Percentiles rank a stretch among this genome's conserved stretches.
Evolutionary conservation across 2,888 invertebrate genomes (phyloP).

Genomic region (Drosophila gaucha): DNA sequence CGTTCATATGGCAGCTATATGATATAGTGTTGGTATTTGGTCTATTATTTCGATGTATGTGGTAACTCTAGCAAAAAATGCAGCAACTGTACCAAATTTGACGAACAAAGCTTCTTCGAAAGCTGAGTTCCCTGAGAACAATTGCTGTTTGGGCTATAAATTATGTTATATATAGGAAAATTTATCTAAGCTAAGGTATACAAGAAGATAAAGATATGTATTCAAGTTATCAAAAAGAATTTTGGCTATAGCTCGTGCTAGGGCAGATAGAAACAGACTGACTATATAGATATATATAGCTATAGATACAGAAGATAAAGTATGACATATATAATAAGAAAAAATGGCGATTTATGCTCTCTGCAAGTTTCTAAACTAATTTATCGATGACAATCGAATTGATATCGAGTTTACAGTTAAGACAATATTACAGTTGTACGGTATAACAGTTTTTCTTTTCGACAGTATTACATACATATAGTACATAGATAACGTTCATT

Average conservation of each 20-base stretch:
- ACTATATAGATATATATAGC: neutral
- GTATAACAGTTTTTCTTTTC: slow-evolving; percentile 24
- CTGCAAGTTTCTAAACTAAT: slow-evolving; percentile 11
- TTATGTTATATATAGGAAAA: neutral
- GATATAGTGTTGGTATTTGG: neutral
- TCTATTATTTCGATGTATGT: slow-evolving; percentile 4
- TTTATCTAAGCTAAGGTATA: neutral
- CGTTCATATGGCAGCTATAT: too few relatives aligned
- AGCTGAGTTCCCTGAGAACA: too few relatives aligned
- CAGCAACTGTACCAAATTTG: neutral
- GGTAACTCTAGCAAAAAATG: neutral
- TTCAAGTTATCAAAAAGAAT: neutral
- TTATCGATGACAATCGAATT: slow-evolving; percentile 27
- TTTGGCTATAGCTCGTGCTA: neutral
- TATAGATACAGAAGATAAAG: neutral
- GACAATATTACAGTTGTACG: slow-evolving; percentile 28
- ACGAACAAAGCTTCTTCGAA: too few relatives aligned
- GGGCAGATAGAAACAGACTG: neutral
- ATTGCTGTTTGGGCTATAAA: neutral
- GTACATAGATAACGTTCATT: slow-evolving; percentile 28
- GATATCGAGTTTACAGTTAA: slow-evolving; percentile 26
- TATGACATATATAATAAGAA: neutral
- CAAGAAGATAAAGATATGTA: slow-evolving; percentile 2
- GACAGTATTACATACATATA: slow-evolving; percentile 30
- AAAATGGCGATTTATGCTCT: neutral